These are phyloP conservation scores for Drosophila maculinotata DNA, from an alignment of 2,888 invertebrate genomes.

Conservation along the genomic window DNA sequence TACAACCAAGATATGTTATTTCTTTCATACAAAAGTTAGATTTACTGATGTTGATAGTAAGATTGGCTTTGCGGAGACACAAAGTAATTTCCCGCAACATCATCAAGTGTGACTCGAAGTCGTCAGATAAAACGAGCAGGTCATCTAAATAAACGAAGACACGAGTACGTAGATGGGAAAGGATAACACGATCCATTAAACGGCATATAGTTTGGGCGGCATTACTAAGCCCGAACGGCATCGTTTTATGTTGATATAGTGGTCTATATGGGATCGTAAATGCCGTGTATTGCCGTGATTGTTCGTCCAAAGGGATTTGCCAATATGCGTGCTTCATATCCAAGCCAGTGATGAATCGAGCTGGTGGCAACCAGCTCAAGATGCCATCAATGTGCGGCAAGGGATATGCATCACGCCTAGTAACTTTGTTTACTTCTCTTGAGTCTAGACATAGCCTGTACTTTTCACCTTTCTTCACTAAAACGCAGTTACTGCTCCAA, in stretches of 20 bases:
- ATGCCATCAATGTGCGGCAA: too few relatives aligned
- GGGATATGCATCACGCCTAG: conserved; percentile 51
- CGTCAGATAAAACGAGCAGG: too few relatives aligned
- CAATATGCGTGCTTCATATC: too few relatives aligned
- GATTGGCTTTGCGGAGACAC: background rate
- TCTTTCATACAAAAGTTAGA: too few relatives aligned
- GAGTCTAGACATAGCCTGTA: conserved; percentile 67
- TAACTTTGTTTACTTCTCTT: conserved; percentile 30
- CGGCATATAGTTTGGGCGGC: conserved; percentile 2
- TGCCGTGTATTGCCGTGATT: conserved; percentile 30
- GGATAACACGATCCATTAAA: conserved; percentile 10
- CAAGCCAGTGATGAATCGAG: too few relatives aligned
- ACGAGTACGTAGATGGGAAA: conserved; percentile 16
- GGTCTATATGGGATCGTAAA: conserved; percentile 45
- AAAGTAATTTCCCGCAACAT: too few relatives aligned
- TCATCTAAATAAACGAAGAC: conserved; percentile 40
- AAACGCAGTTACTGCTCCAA: conserved; percentile 71
- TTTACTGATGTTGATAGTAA: background rate
- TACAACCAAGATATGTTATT: too few relatives aligned
- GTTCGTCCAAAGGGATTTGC: too few relatives aligned
- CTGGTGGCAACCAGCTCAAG: too few relatives aligned
- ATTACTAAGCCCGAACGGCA: background rate
- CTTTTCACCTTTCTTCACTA: conserved; percentile 61
- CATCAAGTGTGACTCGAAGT: too few relatives aligned
- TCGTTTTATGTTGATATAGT: conserved; percentile 37